Conservation (phyloP, 2,888 invertebrate species). For the Tiliacea aurago region DNA sequence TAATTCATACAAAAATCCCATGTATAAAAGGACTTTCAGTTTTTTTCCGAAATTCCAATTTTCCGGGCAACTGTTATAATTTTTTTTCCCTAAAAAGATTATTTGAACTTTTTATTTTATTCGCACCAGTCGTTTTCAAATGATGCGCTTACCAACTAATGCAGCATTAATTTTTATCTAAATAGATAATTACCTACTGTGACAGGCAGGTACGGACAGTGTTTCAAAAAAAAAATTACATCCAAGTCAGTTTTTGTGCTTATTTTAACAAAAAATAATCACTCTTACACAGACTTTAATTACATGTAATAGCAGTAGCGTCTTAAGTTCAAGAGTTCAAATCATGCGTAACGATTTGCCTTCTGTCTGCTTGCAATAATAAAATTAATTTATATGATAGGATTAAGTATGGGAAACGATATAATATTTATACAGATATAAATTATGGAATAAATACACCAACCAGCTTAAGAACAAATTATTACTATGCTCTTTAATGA, state of each 20-base stretch:
- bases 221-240: neutral
- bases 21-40: too few relatives aligned
- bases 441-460: neutral
- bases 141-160: too few relatives aligned
- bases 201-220: neutral
- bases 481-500: neutral
- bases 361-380: constrained; percentile 35
- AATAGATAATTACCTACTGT: too few relatives aligned
- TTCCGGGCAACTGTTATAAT: too few relatives aligned
- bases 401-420: constrained; percentile 1
- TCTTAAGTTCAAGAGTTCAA: constrained; percentile 51
- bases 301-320: constrained; percentile 46
- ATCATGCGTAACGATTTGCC: constrained; percentile 50
- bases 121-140: too few relatives aligned
- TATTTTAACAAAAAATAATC: constrained; percentile 19
- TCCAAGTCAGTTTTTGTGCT: constrained; percentile 19
- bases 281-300: constrained; percentile 36
- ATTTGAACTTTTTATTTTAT: too few relatives aligned
- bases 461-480: neutral
- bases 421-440: neutral
- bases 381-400: constrained; percentile 32
- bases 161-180: too few relatives aligned
- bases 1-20: too few relatives aligned
- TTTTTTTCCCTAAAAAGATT: too few relatives aligned
- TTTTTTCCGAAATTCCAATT: too few relatives aligned